Conservation (phyloP, 1,140 invertebrate genomes). For the Archivesica marissinica region DNA sequence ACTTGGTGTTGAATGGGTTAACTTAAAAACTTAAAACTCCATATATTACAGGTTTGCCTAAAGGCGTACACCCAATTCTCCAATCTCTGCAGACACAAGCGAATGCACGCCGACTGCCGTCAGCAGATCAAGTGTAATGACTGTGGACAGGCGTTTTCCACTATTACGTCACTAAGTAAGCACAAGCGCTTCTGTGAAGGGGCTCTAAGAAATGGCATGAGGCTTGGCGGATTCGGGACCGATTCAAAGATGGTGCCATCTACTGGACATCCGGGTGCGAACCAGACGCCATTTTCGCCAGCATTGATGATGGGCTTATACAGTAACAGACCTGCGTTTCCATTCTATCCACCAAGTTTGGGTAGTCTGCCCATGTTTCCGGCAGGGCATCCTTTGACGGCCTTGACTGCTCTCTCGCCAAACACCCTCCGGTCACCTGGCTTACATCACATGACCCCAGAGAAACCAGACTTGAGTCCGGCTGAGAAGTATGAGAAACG, state of each 20-base stretch:
- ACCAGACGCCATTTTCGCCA: conserved; percentile 66
- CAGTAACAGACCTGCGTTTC: conserved; percentile 76
- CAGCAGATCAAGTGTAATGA: conserved; percentile 90
- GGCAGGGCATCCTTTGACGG: conserved; percentile 60
- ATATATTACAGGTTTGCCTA: conserved; percentile 85
- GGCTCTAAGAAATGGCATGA: conserved; percentile 75
- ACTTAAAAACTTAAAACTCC: too few species aligned
- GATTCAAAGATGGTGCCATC: conserved; percentile 56
- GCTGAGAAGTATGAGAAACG: conserved; percentile 62
- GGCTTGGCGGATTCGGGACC: conserved; percentile 30
- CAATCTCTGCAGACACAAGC: conserved; percentile 99
- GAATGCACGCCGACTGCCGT: conserved; percentile 95
- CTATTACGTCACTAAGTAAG: conserved; percentile 89
- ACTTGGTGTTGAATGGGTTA: too few species aligned
- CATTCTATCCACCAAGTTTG: conserved; percentile 76
- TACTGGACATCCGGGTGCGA: conserved; percentile 58
- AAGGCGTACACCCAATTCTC: conserved; percentile 99
- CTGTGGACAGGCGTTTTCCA: conserved; percentile 95
- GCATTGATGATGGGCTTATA: conserved; percentile 78
- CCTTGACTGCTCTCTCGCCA: conserved; percentile 64
- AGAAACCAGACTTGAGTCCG: conserved; percentile 68
- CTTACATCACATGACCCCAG: conserved; percentile 46
- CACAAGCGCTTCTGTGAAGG: conserved; percentile 87
- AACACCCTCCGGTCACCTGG: conserved; percentile 60
- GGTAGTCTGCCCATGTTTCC: conserved; percentile 58